Evolutionary conservation across 2,888 invertebrate genomes (phyloP).

Genomic region (Drosophila silvestris): DNA sequence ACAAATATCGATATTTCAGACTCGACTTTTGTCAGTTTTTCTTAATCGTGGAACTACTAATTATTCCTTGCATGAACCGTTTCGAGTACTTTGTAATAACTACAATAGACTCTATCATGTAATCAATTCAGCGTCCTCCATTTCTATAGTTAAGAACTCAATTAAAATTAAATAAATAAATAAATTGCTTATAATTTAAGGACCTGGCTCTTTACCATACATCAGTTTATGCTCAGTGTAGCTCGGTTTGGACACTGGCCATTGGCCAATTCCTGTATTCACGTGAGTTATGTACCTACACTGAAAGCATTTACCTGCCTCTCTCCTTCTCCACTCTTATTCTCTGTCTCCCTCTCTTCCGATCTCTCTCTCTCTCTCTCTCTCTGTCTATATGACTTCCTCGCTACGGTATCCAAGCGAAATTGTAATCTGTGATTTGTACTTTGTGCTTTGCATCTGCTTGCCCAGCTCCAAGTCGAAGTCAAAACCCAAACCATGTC

Average conservation of each 20-base stretch:
- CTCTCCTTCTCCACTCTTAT: background rate
- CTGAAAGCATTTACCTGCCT: slow-evolving; percentile 11
- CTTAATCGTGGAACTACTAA: background rate
- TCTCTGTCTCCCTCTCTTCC: background rate
- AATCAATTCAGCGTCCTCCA: too few relatives aligned
- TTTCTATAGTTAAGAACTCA: too few relatives aligned
- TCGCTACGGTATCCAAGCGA: slow-evolving; percentile 41
- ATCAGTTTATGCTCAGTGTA: slow-evolving; percentile 36
- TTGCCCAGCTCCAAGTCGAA: slow-evolving; percentile 8
- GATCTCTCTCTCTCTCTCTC: background rate
- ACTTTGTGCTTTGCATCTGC: slow-evolving; percentile 55
- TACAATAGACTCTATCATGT: too few relatives aligned
- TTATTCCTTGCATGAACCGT: background rate
- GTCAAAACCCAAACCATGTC: background rate
- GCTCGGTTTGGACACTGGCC: slow-evolving; percentile 39
- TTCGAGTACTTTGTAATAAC: too few relatives aligned
- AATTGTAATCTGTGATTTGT: slow-evolving; percentile 66
- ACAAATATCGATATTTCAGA: background rate
- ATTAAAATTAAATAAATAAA: background rate
- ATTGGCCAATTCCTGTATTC: slow-evolving; percentile 64
- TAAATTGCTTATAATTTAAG: background rate
- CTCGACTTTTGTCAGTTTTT: background rate
- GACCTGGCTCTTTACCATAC: background rate
- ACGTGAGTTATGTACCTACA: slow-evolving; percentile 58
- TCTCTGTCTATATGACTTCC: background rate